Percentiles rank a stretch among this genome's conserved stretches.
Conservation (phyloP, 2,888 invertebrate genomes). For the Sclerodermus sp. region DNA sequence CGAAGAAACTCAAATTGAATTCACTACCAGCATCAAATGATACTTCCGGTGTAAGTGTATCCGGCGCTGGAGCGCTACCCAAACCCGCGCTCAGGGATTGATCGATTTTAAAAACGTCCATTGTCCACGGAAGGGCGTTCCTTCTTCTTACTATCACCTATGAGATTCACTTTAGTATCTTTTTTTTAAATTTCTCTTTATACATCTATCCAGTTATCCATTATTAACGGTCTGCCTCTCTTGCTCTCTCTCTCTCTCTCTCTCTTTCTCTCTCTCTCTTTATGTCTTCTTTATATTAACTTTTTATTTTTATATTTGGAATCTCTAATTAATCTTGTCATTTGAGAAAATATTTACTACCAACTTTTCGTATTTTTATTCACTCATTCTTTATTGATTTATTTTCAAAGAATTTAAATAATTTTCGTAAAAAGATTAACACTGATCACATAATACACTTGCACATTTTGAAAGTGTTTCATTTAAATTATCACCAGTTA, state of each 20-base stretch:
- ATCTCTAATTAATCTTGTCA: too few relatives aligned
- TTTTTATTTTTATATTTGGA: slow-evolving; percentile 35
- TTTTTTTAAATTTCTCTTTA: slow-evolving; percentile 6
- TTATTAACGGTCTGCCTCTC: background rate
- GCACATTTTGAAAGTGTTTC: too few relatives aligned
- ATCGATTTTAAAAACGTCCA: slow-evolving; percentile 76
- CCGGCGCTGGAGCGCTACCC: slow-evolving; percentile 65
- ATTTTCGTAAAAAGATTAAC: too few relatives aligned
- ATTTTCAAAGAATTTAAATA: too few relatives aligned
- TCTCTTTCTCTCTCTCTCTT: slow-evolving; percentile 6
- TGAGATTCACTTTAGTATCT: too few relatives aligned
- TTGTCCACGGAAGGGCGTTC: slow-evolving; percentile 47
- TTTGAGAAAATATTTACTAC: too few relatives aligned
- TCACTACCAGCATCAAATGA: slow-evolving; percentile 75
- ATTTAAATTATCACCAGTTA: too few relatives aligned
- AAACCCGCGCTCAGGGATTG: slow-evolving; percentile 67
- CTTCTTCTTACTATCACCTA: too few relatives aligned
- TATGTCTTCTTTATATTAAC: slow-evolving; percentile 26
- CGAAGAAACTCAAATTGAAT: slow-evolving; percentile 81
- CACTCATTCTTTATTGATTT: too few relatives aligned
- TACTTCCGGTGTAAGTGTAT: slow-evolving; percentile 67
- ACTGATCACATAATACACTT: too few relatives aligned
- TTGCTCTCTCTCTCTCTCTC: slow-evolving; percentile 1
- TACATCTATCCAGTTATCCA: slow-evolving; percentile 1
- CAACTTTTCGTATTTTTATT: too few relatives aligned